phyloP scores from a whole-genome alignment of 2,113 vertebrate genomes.

The Trogon surrucura region DNA sequence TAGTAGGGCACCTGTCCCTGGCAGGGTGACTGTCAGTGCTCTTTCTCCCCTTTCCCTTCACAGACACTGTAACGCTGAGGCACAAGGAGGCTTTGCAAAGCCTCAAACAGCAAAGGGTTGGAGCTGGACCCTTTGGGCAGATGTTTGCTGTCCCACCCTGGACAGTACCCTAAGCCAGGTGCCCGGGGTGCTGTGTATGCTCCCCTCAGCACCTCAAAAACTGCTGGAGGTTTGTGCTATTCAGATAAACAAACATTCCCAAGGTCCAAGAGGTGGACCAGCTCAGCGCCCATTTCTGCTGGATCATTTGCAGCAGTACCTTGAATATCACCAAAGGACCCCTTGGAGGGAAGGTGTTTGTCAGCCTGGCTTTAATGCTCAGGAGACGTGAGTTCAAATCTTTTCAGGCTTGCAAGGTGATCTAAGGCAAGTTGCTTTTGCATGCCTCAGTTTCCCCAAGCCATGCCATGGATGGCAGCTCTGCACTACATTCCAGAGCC shows the following conservation, averaged over 20 bases:
- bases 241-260: neutral
- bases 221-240: neutral
- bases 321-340: neutral
- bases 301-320: neutral
- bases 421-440: neutral
- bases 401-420: neutral
- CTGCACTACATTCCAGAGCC: neutral
- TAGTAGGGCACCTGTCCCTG: neutral
- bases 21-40: accelerated
- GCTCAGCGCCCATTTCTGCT: neutral
- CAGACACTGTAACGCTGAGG: neutral
- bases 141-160: neutral
- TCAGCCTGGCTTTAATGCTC: neutral
- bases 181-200: neutral
- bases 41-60: neutral
- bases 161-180: neutral
- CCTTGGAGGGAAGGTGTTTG: neutral
- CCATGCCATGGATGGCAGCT: accelerated
- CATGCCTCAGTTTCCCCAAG: neutral
- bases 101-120: neutral
- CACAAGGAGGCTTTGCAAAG: neutral
- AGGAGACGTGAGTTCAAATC: neutral
- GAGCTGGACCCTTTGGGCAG: neutral
- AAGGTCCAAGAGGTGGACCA: too few species aligned
- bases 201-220: neutral